phyloP scores from a whole-genome alignment of 2,113 vertebrate species.

The Periophthalmus modestus region DNA sequence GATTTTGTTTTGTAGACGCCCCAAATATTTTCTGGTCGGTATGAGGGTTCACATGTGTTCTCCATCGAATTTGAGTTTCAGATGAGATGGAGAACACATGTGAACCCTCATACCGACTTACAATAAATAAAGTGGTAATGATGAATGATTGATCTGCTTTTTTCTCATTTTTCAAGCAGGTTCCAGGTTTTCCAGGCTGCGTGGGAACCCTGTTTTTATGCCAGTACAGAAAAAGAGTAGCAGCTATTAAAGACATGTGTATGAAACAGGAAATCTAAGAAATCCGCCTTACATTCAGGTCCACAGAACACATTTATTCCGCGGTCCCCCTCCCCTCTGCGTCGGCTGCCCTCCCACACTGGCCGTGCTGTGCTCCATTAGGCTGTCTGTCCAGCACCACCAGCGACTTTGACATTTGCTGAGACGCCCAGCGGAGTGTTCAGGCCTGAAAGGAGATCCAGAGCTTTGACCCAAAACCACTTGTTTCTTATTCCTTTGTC shows the following conservation, averaged over 20 bases:
- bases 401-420: slow-evolving; percentile 73
- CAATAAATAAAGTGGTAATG: no score
- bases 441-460: slow-evolving; percentile 71
- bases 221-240: background rate
- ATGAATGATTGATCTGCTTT: no score
- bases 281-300: background rate
- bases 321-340: slow-evolving; percentile 37
- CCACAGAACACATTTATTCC: slow-evolving; percentile 2
- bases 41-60: no score
- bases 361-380: slow-evolving; percentile 66
- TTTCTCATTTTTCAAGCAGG: no score
- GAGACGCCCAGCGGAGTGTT: slow-evolving; percentile 70
- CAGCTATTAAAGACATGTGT: background rate
- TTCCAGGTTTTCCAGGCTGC: no score
- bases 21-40: no score
- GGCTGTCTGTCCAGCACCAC: slow-evolving; percentile 66
- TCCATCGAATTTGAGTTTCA: no score
- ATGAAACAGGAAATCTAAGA: background rate
- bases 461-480: slow-evolving; percentile 70
- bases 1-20: no score
- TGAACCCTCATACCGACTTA: no score
- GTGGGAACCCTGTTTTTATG: background rate
- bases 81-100: no score
- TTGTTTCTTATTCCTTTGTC: slow-evolving; percentile 54
- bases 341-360: slow-evolving; percentile 41